Base-by-base conservation (phyloP, 2,888 invertebrate genomes). In the Oasisia sp. region DNA sequence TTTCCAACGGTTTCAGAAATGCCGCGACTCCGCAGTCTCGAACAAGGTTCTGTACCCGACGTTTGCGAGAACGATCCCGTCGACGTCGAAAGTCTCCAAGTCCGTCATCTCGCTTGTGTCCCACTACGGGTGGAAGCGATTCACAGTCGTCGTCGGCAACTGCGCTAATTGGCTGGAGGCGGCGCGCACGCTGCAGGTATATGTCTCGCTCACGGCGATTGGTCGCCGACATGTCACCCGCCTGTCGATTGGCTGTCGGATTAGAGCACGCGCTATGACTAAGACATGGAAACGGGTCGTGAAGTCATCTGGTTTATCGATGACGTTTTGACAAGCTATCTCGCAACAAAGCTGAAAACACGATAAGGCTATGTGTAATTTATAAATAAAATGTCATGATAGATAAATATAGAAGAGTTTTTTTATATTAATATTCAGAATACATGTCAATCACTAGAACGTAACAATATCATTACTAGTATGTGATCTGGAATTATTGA, bases 51-150 rank as follows among this genome's bases (percentile, higher is more conserved):
- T 93, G 11, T 93, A 91, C 89, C 92, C 93, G 90, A 93, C 92
- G 38, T 93, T 93, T 91, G 92, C 92, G 0, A 74, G 93, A 38
- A 93, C 93, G 27, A 92, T 93, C 89, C 93, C 93, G 27, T 93
- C 93, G n/a, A 93, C 92, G 7, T 90, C 92, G 32, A 93, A 93
- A 91, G 92, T 93, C 32, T 93, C 93, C 45, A 91, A 92, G 89
- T 93, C 92, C 38, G 89, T 93, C 50, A 92, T 93, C 90, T 90
- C 92, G 27, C n/a, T 93, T 32, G 74, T 93, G 92, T 27, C 90
- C 7, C 92, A 93, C 90, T 93, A 91, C 91, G 89, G 90, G 11
- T 93, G 93, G 93, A 90, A 50, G n/a, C 50, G 91, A 11, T 92
- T 91, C 91, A 91, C 91, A 56, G 91, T 92, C 89, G 58, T 92